phyloP scores from a whole-genome alignment of 2,797 vertebrate species.

The Muscicapa striata region DNA sequence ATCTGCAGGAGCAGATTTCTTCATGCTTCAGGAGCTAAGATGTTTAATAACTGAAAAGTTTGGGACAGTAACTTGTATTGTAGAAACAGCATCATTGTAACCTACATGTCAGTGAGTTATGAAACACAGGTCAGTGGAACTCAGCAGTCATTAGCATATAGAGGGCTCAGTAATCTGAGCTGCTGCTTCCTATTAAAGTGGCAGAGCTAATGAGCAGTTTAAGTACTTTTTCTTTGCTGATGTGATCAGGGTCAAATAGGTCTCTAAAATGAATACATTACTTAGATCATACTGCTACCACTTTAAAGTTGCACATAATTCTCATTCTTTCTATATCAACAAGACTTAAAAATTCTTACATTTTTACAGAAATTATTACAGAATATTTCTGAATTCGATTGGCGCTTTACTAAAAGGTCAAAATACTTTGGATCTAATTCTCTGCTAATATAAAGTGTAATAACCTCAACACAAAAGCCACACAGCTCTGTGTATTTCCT shows the following conservation, averaged over 20 bases:
- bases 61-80: background rate
- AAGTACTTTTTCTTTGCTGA: conserved; percentile 1
- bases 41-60: background rate
- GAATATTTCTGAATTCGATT: background rate
- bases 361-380: background rate
- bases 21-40: background rate
- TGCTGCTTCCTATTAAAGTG: background rate
- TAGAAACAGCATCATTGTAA: background rate
- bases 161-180: background rate
- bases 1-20: background rate
- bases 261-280: background rate
- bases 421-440: background rate
- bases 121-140: background rate
- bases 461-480: background rate
- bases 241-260: background rate
- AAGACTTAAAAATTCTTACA: background rate
- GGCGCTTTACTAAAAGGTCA: background rate
- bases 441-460: background rate
- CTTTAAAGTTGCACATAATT: background rate
- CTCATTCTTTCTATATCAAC: background rate
- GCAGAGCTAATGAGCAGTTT: background rate
- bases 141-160: background rate
- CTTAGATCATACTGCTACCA: background rate
- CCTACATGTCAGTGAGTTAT: background rate
- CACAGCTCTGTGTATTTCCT: background rate